Percentiles rank a stretch among this genome's conserved stretches.
These are phyloP conservation scores for Lophotis ruficrista DNA, from an alignment of 2,113 vertebrate species.

Conservation along the genomic window DNA sequence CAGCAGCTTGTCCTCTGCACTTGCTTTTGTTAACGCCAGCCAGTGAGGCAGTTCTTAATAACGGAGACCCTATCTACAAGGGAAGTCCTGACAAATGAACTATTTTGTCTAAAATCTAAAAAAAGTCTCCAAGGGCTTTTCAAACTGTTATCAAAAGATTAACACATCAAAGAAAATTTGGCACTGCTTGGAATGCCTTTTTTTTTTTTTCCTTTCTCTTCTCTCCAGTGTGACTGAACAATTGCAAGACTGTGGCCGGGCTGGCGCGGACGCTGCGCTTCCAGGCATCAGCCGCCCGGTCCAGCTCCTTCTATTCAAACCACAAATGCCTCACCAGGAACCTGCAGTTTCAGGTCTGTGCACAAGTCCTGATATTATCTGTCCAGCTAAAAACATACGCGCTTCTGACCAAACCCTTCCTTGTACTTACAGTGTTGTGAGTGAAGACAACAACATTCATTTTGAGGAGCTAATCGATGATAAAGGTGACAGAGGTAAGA, in stretches of 20 bases:
- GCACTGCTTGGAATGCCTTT: slow-evolving; percentile 51
- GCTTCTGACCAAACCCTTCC: slow-evolving; percentile 92
- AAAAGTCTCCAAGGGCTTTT: slow-evolving; percentile 71
- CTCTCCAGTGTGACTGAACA: slow-evolving; percentile 56
- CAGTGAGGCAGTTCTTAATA: slow-evolving; percentile 59
- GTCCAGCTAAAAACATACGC: slow-evolving; percentile 69
- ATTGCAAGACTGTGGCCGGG: slow-evolving; percentile 54
- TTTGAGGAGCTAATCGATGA: neutral
- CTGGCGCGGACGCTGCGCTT: slow-evolving; percentile 51
- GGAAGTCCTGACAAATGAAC: slow-evolving; percentile 77
- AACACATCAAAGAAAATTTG: slow-evolving; percentile 74
- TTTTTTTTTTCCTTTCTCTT: neutral
- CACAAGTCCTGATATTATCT: slow-evolving; percentile 83
- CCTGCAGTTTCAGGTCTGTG: slow-evolving; percentile 37
- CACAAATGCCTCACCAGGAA: slow-evolving; percentile 44
- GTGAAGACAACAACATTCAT: neutral
- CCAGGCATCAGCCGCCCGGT: slow-evolving; percentile 31
- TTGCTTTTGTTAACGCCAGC: slow-evolving; percentile 46
- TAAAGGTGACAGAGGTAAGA: neutral
- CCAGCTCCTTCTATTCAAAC: slow-evolving; percentile 62
- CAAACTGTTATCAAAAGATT: slow-evolving; percentile 73
- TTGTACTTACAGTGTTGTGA: slow-evolving; percentile 78
- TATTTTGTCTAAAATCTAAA: slow-evolving; percentile 76
- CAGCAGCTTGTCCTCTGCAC: slow-evolving; percentile 59
- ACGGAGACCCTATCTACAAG: slow-evolving; percentile 65